Evolutionary conservation across 2,888 invertebrate genomes (phyloP), one percentile per base, ranked within the genome.

Genomic region (Parnassius apollo): DNA sequence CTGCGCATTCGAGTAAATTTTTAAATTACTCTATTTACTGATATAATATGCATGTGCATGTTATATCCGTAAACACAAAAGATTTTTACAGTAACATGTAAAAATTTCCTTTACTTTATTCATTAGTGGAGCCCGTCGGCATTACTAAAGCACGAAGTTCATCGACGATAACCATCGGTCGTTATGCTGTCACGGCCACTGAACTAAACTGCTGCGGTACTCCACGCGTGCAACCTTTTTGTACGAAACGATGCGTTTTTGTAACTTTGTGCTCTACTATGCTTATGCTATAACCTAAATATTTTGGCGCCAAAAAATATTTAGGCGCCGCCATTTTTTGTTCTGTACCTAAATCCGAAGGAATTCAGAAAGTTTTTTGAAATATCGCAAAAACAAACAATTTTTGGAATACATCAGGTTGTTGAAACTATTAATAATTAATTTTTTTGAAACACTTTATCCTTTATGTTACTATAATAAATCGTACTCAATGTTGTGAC

Each of bases 161-260:
- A 61, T 65, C 73, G 71, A 71, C 78, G 86, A 90, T 88, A 88
- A 86, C 74, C 81, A 90, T 88, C 90, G 83, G 81, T 88, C 83
- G 85, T 88, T 88, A 86, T 71, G 70, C 77, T 82, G 89, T 89
- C 88, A 89, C 89, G 90, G 89, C 66, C 73, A 65, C 68, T 87
- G 90, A 84, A 85, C 88, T 88, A 86, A 18, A 88, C 85, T 85
- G 76, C 80, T 76, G 80, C 73, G 73, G 69, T 80, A 86, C 80
- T 76, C 81, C 82, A 87, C 86, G 87, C 89, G 88, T 86, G 88
- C 81, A 88, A 74, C 73, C 77, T 83, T 87, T 84, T 83, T 85
- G 75, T 77, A 67, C 66, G 53, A 53, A 61, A 65, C 68, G 60
- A 71, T 69, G 68, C 67, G 70, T 71, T 68, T 70, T 70, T 70